phyloP scores from a whole-genome alignment of 2,113 vertebrate genomes.

The Oostethus manadensis region DNA sequence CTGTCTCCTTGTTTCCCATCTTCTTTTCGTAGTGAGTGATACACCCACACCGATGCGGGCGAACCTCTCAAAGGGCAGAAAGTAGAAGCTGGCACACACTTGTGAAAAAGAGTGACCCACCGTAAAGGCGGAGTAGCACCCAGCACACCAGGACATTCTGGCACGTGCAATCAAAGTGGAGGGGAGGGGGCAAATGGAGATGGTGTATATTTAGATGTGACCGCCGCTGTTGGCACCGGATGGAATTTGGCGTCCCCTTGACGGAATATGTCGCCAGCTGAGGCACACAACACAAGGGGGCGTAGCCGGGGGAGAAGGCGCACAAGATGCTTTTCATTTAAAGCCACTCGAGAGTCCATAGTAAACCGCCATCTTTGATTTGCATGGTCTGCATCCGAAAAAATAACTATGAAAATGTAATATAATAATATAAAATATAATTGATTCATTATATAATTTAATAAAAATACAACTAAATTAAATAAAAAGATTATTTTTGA shows the following conservation, averaged over 20 bases:
- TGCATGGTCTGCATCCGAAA: too few relatives aligned
- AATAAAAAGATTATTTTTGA: too few relatives aligned
- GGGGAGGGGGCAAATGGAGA: conserved; percentile 22
- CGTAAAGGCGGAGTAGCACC: background rate
- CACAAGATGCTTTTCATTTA: background rate
- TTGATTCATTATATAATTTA: too few relatives aligned
- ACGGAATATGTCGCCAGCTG: conserved; percentile 37
- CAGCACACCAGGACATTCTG: background rate
- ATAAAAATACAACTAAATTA: too few relatives aligned
- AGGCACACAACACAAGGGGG: conserved; percentile 5
- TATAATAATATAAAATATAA: too few relatives aligned
- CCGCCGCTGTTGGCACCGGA: conserved; percentile 21
- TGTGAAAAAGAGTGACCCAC: conserved; percentile 26
- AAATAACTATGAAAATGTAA: too few relatives aligned
- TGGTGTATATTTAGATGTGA: conserved; percentile 55
- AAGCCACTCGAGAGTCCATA: background rate
- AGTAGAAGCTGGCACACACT: conserved; percentile 38
- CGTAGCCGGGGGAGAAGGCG: background rate
- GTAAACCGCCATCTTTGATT: background rate
- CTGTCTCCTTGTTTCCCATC: background rate
- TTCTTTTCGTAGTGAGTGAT: conserved; percentile 47
- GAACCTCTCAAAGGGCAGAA: conserved; percentile 29
- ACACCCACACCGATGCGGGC: conserved; percentile 28
- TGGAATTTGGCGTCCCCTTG: conserved; percentile 54
- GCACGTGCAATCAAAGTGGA: background rate